These are phyloP conservation scores for Echeneis naucrates DNA, from an alignment of 2,797 vertebrate genomes.

Conservation along the genomic window DNA sequence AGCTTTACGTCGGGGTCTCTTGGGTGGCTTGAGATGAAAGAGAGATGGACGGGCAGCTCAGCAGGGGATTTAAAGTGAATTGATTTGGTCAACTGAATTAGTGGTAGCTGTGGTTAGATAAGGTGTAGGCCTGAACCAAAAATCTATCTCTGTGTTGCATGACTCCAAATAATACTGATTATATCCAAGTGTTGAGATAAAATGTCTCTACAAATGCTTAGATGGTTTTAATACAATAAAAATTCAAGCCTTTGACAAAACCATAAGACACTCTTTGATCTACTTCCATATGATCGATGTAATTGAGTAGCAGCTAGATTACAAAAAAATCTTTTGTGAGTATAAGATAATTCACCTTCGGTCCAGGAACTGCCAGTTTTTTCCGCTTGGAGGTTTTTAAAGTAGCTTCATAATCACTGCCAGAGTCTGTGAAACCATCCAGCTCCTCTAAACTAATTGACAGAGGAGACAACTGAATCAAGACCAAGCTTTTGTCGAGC, in stretches of 20 bases:
- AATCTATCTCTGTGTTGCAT: slow-evolving; percentile 8
- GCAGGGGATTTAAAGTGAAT: slow-evolving; percentile 44
- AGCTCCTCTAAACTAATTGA: slow-evolving; percentile 68
- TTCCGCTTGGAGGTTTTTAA: slow-evolving; percentile 61
- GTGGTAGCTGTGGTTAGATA: slow-evolving; percentile 12
- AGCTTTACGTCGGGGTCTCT: slow-evolving; percentile 70
- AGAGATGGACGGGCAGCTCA: slow-evolving; percentile 51
- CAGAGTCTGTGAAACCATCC: slow-evolving; percentile 60
- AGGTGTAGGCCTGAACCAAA: slow-evolving; percentile 12
- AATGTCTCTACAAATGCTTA: not conserved
- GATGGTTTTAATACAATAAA: not conserved
- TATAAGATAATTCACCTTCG: slow-evolving; percentile 55
- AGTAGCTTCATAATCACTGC: slow-evolving; percentile 71
- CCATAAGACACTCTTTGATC: not conserved
- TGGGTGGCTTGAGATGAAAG: slow-evolving; percentile 78
- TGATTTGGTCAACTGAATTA: slow-evolving; percentile 50
- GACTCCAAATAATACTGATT: slow-evolving; percentile 7
- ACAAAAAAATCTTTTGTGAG: not conserved
- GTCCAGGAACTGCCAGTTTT: slow-evolving; percentile 34
- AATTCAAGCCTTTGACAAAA: slow-evolving; percentile 1
- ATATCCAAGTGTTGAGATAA: not conserved
- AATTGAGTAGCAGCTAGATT: not conserved
- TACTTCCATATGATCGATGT: not conserved
- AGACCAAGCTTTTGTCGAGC: not conserved
- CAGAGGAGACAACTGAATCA: not conserved